A percentile compares a stretch with the other conserved stretches of the same genome.
Conservation (phyloP, 2,888 invertebrate species). For the Seira musarum region DNA sequence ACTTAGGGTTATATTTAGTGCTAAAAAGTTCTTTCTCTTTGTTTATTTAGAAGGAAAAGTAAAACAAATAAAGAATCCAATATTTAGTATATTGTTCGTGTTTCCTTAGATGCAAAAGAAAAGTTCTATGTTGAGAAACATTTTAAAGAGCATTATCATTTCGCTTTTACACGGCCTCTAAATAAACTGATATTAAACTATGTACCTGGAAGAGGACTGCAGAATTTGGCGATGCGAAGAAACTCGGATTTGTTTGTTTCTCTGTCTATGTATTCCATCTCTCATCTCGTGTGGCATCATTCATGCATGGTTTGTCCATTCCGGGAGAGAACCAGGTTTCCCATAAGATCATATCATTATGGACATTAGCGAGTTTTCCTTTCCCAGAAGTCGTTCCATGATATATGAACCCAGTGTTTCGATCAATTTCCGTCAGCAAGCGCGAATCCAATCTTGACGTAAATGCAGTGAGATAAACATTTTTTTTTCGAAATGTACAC, state of each 20-base stretch:
- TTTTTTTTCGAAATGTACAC: conserved; percentile 38
- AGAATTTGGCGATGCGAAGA: not conserved
- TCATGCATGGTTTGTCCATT: not conserved
- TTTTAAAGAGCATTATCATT: conserved; percentile 31
- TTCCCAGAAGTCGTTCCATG: not conserved
- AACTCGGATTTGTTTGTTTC: too few species aligned
- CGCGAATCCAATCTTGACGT: not conserved
- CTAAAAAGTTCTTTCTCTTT: conserved; percentile 30
- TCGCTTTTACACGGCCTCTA: conserved; percentile 16
- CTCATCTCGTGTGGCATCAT: conserved; percentile 26
- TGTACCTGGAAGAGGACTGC: not conserved
- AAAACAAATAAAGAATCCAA: conserved; percentile 64
- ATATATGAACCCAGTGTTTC: not conserved
- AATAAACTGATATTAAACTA: not conserved
- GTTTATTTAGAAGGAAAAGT: conserved; percentile 43
- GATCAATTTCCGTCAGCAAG: not conserved
- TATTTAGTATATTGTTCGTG: conserved; percentile 64
- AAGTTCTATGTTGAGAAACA: not conserved
- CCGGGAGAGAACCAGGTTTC: not conserved
- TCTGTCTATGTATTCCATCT: not conserved
- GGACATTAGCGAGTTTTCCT: not conserved
- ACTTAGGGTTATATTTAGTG: not conserved
- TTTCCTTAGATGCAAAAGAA: conserved; percentile 61
- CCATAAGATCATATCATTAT: not conserved
- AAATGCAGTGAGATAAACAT: not conserved